These are phyloP conservation scores for Byasa hedistus DNA, from an alignment of 2,888 invertebrate genomes.

Conservation along the genomic window DNA sequence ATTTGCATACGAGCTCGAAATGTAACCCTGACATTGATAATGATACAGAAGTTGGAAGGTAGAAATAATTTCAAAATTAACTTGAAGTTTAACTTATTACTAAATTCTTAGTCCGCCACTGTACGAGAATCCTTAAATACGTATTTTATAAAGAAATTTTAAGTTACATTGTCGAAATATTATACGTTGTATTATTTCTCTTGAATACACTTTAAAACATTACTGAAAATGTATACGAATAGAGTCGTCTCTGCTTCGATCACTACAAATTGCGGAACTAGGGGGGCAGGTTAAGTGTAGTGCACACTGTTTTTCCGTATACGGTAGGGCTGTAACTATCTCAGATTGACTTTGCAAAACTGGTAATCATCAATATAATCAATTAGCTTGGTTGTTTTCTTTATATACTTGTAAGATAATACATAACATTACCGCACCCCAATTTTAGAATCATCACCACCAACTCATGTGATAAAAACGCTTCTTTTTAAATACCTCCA, in stretches of 20 bases:
- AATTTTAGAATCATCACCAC: no score
- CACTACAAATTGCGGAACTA: constrained; percentile 54
- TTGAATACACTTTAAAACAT: no score
- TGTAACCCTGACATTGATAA: neutral
- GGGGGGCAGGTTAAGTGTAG: constrained; percentile 58
- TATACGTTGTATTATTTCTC: no score
- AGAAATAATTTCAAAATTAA: neutral
- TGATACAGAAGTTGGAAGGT: neutral
- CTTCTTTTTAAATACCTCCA: no score
- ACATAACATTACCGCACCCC: no score
- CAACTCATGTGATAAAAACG: no score
- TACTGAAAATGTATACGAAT: constrained; percentile 3
- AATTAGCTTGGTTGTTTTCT: neutral
- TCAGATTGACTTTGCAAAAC: neutral
- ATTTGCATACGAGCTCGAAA: constrained; percentile 13
- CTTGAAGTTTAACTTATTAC: neutral
- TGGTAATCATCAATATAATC: neutral
- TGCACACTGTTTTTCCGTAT: constrained; percentile 55
- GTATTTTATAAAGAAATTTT: no score
- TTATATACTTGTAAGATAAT: neutral
- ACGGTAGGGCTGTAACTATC: constrained; percentile 23
- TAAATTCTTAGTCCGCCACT: no score
- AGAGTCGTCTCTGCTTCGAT: constrained; percentile 14
- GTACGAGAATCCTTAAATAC: no score
- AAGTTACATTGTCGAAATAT: no score